Evolutionary conservation across 1,140 invertebrate species (phyloP).

Genomic region (Ptiloglossa arizonensis): DNA sequence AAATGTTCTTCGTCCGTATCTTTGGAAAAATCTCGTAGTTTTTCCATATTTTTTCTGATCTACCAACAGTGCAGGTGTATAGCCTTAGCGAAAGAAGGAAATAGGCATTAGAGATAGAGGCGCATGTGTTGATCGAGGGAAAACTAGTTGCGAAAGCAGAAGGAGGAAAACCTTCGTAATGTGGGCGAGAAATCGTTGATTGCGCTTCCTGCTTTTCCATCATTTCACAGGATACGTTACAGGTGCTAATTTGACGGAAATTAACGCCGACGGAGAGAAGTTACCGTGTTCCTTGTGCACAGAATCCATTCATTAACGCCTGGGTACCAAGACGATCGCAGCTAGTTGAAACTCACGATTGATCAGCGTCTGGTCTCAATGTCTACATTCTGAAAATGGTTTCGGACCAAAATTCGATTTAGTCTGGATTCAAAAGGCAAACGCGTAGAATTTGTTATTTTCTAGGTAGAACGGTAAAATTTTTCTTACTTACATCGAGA

Average conservation of each 20-base stretch:
- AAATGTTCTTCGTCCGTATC: no score
- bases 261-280: not conserved
- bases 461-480: no score
- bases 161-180: not conserved
- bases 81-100: not conserved
- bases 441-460: no score
- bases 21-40: no score
- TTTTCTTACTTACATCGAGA: no score
- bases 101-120: not conserved
- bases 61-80: not conserved
- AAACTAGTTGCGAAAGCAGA: not conserved
- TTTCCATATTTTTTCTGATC: not conserved
- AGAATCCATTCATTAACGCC: not conserved
- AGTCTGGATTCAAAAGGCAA: no score
- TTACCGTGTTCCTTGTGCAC: not conserved
- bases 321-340: not conserved
- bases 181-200: not conserved
- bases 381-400: not conserved
- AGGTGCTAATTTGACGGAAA: slow-evolving; percentile 11
- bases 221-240: slow-evolving; percentile 2
- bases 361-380: not conserved
- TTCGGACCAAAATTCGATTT: no score
- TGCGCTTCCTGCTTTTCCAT: slow-evolving; percentile 10
- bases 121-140: slow-evolving; percentile 2
- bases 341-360: not conserved